Evolutionary conservation across 1,140 invertebrate species (phyloP).

Genomic region (Bombus terrestris): DNA sequence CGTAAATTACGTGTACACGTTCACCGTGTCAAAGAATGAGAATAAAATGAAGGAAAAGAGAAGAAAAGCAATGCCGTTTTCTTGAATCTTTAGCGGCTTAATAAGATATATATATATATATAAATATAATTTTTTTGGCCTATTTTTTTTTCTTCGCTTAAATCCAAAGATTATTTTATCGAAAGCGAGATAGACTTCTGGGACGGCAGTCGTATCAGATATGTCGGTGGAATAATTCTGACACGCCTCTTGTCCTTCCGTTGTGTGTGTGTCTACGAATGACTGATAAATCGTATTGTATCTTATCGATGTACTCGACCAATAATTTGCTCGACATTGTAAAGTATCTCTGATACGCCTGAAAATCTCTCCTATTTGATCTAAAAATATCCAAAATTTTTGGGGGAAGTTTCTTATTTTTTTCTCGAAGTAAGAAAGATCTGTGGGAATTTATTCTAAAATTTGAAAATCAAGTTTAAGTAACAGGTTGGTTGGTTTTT

Average conservation of each 20-base stretch:
- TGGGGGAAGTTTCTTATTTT: rapidly evolving
- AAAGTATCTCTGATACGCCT: background rate
- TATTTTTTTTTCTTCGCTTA: background rate
- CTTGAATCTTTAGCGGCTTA: background rate
- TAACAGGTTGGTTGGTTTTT: too few relatives aligned
- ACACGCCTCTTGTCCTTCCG: background rate
- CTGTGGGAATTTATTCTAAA: too few relatives aligned
- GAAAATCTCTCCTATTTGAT: background rate
- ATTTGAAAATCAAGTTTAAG: too few relatives aligned
- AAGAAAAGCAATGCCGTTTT: background rate
- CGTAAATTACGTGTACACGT: conserved; percentile 11
- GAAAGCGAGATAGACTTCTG: background rate
- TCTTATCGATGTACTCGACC: conserved; percentile 5
- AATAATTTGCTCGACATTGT: background rate
- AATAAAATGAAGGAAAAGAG: background rate
- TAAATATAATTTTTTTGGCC: background rate
- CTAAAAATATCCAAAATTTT: background rate
- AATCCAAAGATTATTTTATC: background rate
- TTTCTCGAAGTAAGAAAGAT: background rate
- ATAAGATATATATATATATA: background rate
- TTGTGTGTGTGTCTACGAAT: too few relatives aligned
- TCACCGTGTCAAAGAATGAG: background rate
- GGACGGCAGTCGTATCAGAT: background rate
- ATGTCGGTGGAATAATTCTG: conserved; percentile 3
- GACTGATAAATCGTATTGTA: background rate